phyloP scores from a whole-genome alignment of 1,140 invertebrate species.

The Cyclina sinensis region DNA sequence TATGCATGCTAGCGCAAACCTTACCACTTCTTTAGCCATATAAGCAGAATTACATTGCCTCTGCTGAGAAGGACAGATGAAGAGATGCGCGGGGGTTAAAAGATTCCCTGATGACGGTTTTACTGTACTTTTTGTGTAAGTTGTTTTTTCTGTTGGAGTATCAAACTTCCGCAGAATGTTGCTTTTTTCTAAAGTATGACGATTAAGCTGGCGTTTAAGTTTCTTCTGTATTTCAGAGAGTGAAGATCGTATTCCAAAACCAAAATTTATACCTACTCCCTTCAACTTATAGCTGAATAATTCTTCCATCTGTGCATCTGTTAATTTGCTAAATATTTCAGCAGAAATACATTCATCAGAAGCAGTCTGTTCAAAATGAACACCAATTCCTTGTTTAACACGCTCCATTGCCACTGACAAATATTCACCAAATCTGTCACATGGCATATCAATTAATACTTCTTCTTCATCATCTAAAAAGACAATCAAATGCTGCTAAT shows the following conservation, averaged over 20 bases:
- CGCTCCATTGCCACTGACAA: too few species aligned
- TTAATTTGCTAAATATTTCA: not conserved
- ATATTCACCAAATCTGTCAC: not conserved
- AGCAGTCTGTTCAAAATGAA: not conserved
- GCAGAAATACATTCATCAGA: not conserved
- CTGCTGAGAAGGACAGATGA: not conserved
- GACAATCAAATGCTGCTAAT: too few species aligned
- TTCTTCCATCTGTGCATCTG: not conserved
- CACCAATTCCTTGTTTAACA: constrained; percentile 2
- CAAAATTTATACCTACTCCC: not conserved
- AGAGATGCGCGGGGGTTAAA: not conserved
- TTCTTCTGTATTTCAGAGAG: not conserved
- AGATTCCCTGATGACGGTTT: not conserved
- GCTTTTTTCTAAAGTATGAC: not conserved
- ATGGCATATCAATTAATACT: not conserved
- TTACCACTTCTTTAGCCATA: not conserved
- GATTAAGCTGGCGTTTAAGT: not conserved
- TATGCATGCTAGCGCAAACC: constrained; percentile 31
- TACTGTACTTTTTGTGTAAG: not conserved
- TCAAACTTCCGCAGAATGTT: not conserved
- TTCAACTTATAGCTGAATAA: not conserved
- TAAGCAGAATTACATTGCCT: not conserved
- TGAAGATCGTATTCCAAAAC: not conserved
- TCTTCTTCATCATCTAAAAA: not conserved
- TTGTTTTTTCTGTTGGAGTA: not conserved